A percentile compares a stretch with the other conserved stretches of the same genome.
Evolutionary conservation across 2,797 vertebrate species (phyloP).

Genomic region (Enteromius afrohamiltoni): DNA sequence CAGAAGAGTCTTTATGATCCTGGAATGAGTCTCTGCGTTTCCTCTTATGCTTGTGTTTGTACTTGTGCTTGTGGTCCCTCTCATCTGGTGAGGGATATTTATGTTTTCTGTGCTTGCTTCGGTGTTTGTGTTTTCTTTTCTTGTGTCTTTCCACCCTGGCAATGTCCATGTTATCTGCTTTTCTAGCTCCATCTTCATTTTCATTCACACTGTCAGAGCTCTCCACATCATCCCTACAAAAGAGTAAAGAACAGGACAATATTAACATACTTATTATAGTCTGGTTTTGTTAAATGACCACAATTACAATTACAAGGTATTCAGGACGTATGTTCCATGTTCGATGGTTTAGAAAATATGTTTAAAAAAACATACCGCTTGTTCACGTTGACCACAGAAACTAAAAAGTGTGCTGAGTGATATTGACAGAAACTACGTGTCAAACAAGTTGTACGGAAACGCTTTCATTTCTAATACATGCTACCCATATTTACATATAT

Average conservation of each 20-base stretch:
- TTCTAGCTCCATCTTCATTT: slow-evolving; percentile 73
- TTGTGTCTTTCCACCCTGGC: slow-evolving; percentile 77
- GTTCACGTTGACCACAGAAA: slow-evolving; percentile 2
- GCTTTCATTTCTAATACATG: background rate
- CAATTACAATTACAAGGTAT: background rate
- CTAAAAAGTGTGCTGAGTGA: background rate
- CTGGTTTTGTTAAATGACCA: background rate
- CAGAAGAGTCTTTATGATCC: slow-evolving; percentile 61
- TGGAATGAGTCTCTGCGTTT: slow-evolving; percentile 79
- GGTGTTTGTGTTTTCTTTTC: slow-evolving; percentile 90
- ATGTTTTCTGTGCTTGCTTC: slow-evolving; percentile 88
- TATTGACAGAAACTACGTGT: background rate
- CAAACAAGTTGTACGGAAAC: background rate
- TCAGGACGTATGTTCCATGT: background rate
- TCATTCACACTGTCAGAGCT: slow-evolving; percentile 83
- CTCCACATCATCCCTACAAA: slow-evolving; percentile 73
- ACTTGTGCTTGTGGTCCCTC: slow-evolving; percentile 86
- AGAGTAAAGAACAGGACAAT: background rate
- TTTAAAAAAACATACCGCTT: slow-evolving; percentile 8
- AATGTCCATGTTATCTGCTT: slow-evolving; percentile 55
- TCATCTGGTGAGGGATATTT: slow-evolving; percentile 85
- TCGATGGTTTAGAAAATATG: background rate
- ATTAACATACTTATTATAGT: background rate
- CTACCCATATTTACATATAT: background rate
- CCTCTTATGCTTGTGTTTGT: slow-evolving; percentile 87